phyloP scores from a whole-genome alignment of 2,113 vertebrate species.

The Antennarius striatus region DNA sequence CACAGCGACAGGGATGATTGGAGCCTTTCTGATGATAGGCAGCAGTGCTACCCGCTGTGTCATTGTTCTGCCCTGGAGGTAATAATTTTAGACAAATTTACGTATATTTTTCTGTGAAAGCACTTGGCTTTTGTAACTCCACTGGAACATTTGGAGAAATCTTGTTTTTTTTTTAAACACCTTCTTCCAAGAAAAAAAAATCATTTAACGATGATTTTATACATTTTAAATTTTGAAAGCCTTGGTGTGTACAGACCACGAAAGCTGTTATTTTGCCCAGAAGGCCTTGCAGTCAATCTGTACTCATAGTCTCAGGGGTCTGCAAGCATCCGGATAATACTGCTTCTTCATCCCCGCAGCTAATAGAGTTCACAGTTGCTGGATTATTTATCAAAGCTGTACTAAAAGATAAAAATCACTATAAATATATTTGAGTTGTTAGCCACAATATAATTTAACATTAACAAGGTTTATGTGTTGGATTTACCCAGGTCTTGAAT shows the following conservation, averaged over 20 bases:
- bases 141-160: not conserved
- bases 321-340: slow-evolving; percentile 35
- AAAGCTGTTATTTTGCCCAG: slow-evolving; percentile 45
- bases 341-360: slow-evolving; percentile 30
- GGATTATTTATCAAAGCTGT: slow-evolving; percentile 43
- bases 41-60: too few species aligned
- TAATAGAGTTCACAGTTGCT: slow-evolving; percentile 41
- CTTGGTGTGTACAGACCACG: slow-evolving; percentile 19
- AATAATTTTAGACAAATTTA: too few species aligned
- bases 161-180: slow-evolving; percentile 33
- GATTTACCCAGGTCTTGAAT: too few species aligned
- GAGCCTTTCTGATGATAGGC: too few species aligned
- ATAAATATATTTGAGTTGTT: not conserved
- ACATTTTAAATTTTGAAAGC: slow-evolving; percentile 38
- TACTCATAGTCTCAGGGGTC: slow-evolving; percentile 37
- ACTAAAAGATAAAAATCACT: slow-evolving; percentile 24
- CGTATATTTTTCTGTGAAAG: too few species aligned
- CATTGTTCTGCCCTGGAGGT: too few species aligned
- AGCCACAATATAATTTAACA: too few species aligned
- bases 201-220: slow-evolving; percentile 46
- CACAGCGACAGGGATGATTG: too few species aligned
- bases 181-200: slow-evolving; percentile 18
- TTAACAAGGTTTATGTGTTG: too few species aligned
- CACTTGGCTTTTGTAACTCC: too few species aligned
- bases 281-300: slow-evolving; percentile 34